Percentiles rank a stretch among this genome's conserved stretches.
Evolutionary conservation across 2,888 invertebrate species (phyloP).

Genomic region (Disparrhopalites patrizii): DNA sequence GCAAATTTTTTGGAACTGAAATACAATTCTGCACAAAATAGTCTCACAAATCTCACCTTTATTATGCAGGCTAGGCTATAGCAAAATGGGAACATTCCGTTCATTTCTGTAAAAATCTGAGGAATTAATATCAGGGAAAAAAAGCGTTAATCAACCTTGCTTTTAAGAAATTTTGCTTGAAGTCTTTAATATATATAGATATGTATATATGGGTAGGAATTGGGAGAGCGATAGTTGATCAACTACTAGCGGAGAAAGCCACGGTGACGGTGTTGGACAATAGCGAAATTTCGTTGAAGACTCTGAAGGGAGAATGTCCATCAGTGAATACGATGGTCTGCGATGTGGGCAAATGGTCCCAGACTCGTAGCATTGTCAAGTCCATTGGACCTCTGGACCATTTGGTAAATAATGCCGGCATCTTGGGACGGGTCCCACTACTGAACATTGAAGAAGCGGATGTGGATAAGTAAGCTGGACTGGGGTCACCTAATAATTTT

Average conservation of each 20-base stretch:
- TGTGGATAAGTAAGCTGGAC: constrained; percentile 6
- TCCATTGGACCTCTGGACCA: constrained; percentile 3
- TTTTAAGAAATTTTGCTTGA: too few species aligned
- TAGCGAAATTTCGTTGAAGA: background rate
- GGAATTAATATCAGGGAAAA: too few species aligned
- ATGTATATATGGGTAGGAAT: background rate
- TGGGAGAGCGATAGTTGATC: background rate
- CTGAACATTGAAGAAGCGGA: background rate
- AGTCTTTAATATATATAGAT: background rate
- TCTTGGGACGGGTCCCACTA: background rate
- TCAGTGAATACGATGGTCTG: background rate
- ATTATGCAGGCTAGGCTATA: too few species aligned
- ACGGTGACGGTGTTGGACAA: background rate
- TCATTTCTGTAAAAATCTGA: too few species aligned
- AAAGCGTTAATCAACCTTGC: too few species aligned
- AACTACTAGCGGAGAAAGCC: background rate
- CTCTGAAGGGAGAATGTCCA: background rate
- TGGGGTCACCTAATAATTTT: too few species aligned
- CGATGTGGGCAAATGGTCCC: constrained; percentile 7
- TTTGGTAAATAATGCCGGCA: constrained; percentile 14
- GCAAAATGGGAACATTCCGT: too few species aligned
- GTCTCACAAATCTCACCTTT: too few species aligned
- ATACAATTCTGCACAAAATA: too few species aligned
- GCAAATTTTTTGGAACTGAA: too few species aligned
- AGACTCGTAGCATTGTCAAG: background rate